Base-by-base conservation (phyloP, 2,888 invertebrate genomes). In the Pseudococcus jackbeardsleyi region DNA sequence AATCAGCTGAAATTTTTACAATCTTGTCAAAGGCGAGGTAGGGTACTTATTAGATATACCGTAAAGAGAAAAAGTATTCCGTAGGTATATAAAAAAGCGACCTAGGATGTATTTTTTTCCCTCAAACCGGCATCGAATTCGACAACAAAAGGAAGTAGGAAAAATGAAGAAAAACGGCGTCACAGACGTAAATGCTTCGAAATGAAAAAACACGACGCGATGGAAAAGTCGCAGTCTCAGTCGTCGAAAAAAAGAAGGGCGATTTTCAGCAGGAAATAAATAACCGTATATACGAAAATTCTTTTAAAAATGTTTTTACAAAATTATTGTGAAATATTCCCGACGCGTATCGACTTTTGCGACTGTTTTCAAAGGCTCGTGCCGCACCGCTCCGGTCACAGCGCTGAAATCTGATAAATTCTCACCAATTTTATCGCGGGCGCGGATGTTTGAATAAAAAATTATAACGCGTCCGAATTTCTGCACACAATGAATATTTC, bases 91-190 rank as follows among this genome's bases (percentile, higher is more conserved):
- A 33, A 3, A 33, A 33, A 33, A 22, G 22, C 22, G 12, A 64
- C 48, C 4, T 84, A 50, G 12, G 6, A 8, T 46, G n/a, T 84
- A 15, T 79, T 15, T 84, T 15, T 50, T 15, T 48, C 48, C 22
- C 11, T 19, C 33, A 46, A 46, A 46, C 8, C 46, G 3, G 26
- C 46, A 46, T 46, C 9, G 46, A 7, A 46, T 33, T 12, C 50
- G 15, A 1, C 19, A 84, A 84, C 84, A 48, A 42, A 84, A 84
- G 68, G 19, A 77, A 17, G 17, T 17, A 87, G 50, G 46, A 87
- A 72, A 87, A 72, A 72, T 85, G 77, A 50, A 87, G 48, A 42
- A 86, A 68, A 77, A 77, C 42, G 87, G 50, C 72, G 50, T 39
- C 77, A 77, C 26, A 77, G 77, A 39, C 77, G 77, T 39, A 77